Percentiles rank a stretch among this genome's conserved stretches.
Evolutionary conservation across 2,888 invertebrate species (phyloP).

Genomic region (Masnerella sp.): DNA sequence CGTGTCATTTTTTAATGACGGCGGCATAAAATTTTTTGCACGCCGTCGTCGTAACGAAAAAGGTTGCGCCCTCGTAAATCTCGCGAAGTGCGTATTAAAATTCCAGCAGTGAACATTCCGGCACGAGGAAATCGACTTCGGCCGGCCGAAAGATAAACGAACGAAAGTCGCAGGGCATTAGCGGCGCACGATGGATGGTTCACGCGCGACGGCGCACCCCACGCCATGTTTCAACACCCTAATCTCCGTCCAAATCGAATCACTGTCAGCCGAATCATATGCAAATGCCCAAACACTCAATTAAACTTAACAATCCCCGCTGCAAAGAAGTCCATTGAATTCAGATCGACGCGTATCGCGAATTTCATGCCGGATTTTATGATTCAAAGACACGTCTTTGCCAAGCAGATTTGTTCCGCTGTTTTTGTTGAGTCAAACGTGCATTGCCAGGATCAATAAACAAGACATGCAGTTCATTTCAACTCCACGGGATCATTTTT

Average conservation of each 20-base stretch:
- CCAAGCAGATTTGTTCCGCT: too few species aligned
- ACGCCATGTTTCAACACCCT: slow-evolving; percentile 60
- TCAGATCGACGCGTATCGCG: slow-evolving; percentile 17
- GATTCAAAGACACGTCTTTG: too few species aligned
- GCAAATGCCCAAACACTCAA: slow-evolving; percentile 53
- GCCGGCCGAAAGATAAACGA: slow-evolving; percentile 49
- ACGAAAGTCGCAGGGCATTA: slow-evolving; percentile 49
- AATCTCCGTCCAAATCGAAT: slow-evolving; percentile 57
- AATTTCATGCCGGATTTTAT: slow-evolving; percentile 7
- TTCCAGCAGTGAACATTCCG: slow-evolving; percentile 62
- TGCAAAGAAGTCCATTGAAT: slow-evolving; percentile 46
- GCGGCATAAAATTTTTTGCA: slow-evolving; percentile 25
- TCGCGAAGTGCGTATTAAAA: slow-evolving; percentile 64
- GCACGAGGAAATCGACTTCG: slow-evolving; percentile 39
- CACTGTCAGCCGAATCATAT: slow-evolving; percentile 57
- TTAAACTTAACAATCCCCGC: slow-evolving; percentile 43
- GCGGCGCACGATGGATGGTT: slow-evolving; percentile 64
- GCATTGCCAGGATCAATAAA: too few species aligned
- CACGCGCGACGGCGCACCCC: slow-evolving; percentile 66
- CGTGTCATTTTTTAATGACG: background rate
- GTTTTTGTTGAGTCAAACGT: too few species aligned
- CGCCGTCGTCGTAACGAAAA: slow-evolving; percentile 26
- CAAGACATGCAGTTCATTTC: too few species aligned
- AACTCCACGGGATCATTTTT: too few species aligned
- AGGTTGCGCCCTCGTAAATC: slow-evolving; percentile 62